A percentile compares a stretch with the other conserved stretches of the same genome.
These are phyloP conservation scores for Pandemis corylana DNA, from an alignment of 2,888 invertebrate species.

Conservation along the genomic window DNA sequence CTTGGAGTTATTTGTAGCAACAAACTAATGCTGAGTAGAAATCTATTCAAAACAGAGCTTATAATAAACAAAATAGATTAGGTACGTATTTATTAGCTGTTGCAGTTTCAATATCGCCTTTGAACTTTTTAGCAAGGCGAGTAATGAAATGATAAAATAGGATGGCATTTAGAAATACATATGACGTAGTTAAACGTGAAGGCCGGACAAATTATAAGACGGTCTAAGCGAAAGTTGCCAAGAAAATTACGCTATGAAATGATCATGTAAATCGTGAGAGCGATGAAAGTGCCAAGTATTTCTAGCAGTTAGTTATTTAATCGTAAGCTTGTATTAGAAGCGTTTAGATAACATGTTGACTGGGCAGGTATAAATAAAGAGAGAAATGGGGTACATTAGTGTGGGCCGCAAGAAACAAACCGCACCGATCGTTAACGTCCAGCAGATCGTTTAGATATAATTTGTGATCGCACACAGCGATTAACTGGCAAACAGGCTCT, in stretches of 20 bases:
- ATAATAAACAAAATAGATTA: conserved; percentile 4
- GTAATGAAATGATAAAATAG: conserved; percentile 34
- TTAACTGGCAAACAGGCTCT: neutral
- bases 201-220: conserved; percentile 41
- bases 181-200: conserved; percentile 41
- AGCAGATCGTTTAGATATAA: conserved; percentile 23
- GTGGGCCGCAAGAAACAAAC: conserved; percentile 42
- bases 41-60: conserved; percentile 12
- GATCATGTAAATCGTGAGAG: conserved; percentile 39
- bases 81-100: conserved; percentile 22
- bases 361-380: conserved; percentile 22
- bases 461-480: conserved; percentile 42
- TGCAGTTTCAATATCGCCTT: conserved; percentile 11
- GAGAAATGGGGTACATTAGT: conserved; percentile 13
- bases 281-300: conserved; percentile 46
- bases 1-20: conserved; percentile 2
- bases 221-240: conserved; percentile 40
- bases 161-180: conserved; percentile 30
- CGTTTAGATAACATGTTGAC: conserved; percentile 37
- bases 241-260: conserved; percentile 45
- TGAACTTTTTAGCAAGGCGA: conserved; percentile 18
- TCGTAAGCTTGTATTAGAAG: conserved; percentile 45
- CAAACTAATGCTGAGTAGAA: conserved; percentile 12
- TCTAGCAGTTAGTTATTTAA: conserved; percentile 44
- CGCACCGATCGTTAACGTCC: conserved; percentile 50